These are phyloP conservation scores for Temnothorax longispinosus DNA, from an alignment of 1,140 invertebrate genomes.

Conservation along the genomic window DNA sequence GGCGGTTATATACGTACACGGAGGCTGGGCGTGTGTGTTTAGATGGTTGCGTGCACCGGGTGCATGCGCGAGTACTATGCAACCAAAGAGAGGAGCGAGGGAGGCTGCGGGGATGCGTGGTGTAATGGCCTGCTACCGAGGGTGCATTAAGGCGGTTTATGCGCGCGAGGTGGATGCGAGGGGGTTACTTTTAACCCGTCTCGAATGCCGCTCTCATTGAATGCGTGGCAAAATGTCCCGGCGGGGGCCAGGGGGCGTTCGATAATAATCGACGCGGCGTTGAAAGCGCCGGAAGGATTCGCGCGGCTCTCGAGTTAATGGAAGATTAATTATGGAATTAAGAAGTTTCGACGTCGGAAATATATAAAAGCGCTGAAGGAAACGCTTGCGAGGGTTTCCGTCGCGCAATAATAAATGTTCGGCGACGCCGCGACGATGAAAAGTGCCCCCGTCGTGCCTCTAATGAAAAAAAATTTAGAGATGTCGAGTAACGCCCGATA, in stretches of 20 bases:
- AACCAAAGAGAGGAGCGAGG: background rate
- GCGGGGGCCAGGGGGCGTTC: conserved; percentile 33
- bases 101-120: conserved; percentile 52
- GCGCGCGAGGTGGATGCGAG: conserved; percentile 73
- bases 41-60: conserved; percentile 11
- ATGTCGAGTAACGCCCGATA: background rate
- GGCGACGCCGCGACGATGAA: background rate
- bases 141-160: conserved; percentile 79
- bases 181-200: conserved; percentile 77
- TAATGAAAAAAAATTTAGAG: background rate
- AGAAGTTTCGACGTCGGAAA: conserved; percentile 8
- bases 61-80: conserved; percentile 23
- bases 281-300: conserved; percentile 22
- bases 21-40: conserved; percentile 16
- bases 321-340: conserved; percentile 51
- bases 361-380: background rate
- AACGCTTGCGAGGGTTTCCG: background rate
- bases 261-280: conserved; percentile 65
- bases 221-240: conserved; percentile 56
- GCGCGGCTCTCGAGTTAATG: background rate
- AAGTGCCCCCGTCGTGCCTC: too few species aligned
- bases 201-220: conserved; percentile 74
- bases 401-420: background rate
- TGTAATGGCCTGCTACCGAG: conserved; percentile 76
- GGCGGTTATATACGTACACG: conserved; percentile 41